Conservation (phyloP, 2,888 invertebrate species). For the Andrena camellia region DNA sequence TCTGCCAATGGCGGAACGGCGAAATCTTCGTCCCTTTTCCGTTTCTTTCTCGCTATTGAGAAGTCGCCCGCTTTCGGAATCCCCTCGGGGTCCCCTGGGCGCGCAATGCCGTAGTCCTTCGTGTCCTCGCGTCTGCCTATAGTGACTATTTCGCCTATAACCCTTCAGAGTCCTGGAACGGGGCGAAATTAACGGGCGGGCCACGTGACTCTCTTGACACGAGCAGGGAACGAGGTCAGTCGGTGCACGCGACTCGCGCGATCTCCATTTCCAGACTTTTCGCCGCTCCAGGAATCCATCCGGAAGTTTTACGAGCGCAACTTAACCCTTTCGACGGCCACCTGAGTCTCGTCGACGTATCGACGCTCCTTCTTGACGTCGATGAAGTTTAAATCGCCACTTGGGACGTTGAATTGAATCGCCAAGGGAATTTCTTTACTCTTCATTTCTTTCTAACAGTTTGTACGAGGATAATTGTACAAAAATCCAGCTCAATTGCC, state of each 20-base stretch:
- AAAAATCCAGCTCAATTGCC: too few species aligned
- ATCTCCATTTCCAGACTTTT: conserved; percentile 68
- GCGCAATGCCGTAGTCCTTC: conserved; percentile 5
- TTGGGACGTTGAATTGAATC: conserved; percentile 9
- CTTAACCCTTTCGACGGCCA: conserved; percentile 18
- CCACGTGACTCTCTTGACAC: conserved; percentile 65
- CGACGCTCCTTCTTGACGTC: not conserved
- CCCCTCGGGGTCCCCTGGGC: conserved; percentile 16
- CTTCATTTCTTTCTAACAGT: too few species aligned
- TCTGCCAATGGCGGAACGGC: conserved; percentile 72
- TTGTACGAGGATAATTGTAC: not conserved
- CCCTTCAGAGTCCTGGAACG: conserved; percentile 26
- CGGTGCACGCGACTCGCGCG: conserved; percentile 67
- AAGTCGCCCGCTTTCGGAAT: conserved; percentile 34
- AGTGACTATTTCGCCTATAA: conserved; percentile 7
- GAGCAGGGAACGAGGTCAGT: conserved; percentile 64
- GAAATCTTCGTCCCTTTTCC: conserved; percentile 51
- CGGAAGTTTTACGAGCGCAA: conserved; percentile 28
- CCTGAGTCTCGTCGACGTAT: conserved; percentile 13
- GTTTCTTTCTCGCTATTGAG: conserved; percentile 28
- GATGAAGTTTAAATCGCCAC: conserved; percentile 9
- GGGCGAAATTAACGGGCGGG: conserved; percentile 61
- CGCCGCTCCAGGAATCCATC: conserved; percentile 22
- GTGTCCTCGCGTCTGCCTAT: conserved; percentile 11
- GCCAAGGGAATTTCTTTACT: not conserved